These are phyloP conservation scores for Papilio gigon DNA, from an alignment of 2,888 invertebrate species.

Conservation along the genomic window DNA sequence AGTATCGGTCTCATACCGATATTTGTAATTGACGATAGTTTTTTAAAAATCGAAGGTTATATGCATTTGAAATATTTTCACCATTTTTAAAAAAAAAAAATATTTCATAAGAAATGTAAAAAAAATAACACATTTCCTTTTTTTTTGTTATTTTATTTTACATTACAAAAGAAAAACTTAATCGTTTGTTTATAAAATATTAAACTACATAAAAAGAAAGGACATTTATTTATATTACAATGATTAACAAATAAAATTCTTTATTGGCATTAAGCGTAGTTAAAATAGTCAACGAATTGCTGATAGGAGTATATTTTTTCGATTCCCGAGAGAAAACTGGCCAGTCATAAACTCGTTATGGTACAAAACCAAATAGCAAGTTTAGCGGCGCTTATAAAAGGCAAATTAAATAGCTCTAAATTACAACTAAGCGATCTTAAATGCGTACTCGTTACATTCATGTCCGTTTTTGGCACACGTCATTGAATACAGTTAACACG, in stretches of 20 bases:
- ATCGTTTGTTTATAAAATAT: background rate
- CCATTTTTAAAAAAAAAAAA: too few relatives aligned
- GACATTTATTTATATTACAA: background rate
- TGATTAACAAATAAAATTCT: background rate
- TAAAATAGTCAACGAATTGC: background rate
- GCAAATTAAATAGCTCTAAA: constrained; percentile 41
- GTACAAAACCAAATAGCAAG: constrained; percentile 33
- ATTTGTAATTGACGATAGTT: constrained; percentile 1
- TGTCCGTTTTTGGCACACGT: constrained; percentile 34
- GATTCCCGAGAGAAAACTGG: constrained; percentile 30
- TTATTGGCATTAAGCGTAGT: background rate
- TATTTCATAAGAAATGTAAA: too few relatives aligned
- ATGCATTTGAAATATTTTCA: background rate
- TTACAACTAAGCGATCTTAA: constrained; percentile 37
- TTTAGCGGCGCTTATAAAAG: constrained; percentile 36
- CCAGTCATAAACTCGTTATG: constrained; percentile 25
- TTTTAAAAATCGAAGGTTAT: constrained; percentile 2
- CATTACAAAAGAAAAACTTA: too few relatives aligned
- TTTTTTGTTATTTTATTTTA: too few relatives aligned
- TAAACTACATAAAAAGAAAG: background rate
- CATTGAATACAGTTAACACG: constrained; percentile 25
- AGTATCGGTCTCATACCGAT: constrained; percentile 27
- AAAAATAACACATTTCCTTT: too few relatives aligned
- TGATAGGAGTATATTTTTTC: constrained; percentile 19
- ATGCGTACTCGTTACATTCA: constrained; percentile 31